Conservation (phyloP, 1,140 invertebrate genomes). For the Drosophila triauraria region DNA sequence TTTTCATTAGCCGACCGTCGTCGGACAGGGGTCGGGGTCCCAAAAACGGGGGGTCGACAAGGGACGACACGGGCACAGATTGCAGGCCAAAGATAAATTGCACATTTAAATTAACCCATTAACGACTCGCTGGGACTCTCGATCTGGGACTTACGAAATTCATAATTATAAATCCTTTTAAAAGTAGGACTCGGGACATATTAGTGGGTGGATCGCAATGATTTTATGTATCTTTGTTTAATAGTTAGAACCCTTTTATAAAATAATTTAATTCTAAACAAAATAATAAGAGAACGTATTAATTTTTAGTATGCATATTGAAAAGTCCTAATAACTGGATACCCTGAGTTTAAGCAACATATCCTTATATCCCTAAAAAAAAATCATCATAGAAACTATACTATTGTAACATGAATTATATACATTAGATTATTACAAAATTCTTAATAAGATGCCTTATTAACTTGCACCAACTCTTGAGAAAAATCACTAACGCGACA, state of each 20-base stretch:
- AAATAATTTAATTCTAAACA: no score
- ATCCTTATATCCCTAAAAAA: no score
- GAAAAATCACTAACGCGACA: no score
- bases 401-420: no score
- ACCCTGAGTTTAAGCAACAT: no score
- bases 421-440: no score
- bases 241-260: no score
- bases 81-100: constrained; percentile 46
- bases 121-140: constrained; percentile 20
- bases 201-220: not conserved
- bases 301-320: not conserved
- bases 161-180: constrained; percentile 24
- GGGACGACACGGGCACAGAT: constrained; percentile 43
- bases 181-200: not conserved
- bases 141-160: constrained; percentile 14
- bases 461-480: no score
- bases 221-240: not conserved
- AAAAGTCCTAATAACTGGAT: not conserved
- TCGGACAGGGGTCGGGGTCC: constrained; percentile 25
- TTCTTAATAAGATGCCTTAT: no score
- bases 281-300: not conserved
- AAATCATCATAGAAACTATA: no score
- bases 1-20: constrained; percentile 73
- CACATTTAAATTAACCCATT: constrained; percentile 64
- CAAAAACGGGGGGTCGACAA: constrained; percentile 42